A percentile compares a stretch with the other conserved stretches of the same genome.
These are phyloP conservation scores for Xestia sexstrigata DNA, from an alignment of 2,888 invertebrate genomes.

Conservation along the genomic window DNA sequence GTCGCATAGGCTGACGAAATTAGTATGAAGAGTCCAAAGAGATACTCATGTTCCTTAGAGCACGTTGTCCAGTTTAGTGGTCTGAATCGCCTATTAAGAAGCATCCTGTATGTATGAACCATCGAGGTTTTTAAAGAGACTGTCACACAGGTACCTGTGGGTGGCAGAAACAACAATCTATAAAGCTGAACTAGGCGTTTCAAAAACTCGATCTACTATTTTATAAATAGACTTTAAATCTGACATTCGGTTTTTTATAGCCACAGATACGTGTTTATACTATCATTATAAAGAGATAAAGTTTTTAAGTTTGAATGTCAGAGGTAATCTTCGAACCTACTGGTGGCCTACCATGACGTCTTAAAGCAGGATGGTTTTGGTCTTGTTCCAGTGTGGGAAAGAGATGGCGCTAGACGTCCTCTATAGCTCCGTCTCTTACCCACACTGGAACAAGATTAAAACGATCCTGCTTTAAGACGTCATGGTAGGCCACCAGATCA, in stretches of 20 bases:
- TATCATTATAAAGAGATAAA: not conserved
- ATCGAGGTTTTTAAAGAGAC: not conserved
- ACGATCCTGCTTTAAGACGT: too few relatives aligned
- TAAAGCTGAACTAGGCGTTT: not conserved
- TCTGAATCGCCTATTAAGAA: not conserved
- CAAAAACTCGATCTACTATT: not conserved
- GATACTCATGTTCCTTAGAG: not conserved
- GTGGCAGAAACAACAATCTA: not conserved
- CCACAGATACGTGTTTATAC: not conserved
- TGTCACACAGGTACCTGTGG: not conserved
- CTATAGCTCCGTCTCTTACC: too few relatives aligned
- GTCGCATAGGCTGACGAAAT: not conserved
- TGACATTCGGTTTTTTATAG: not conserved
- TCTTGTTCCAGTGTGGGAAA: too few relatives aligned
- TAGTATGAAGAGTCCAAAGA: not conserved
- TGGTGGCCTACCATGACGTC: too few relatives aligned
- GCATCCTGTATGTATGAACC: not conserved
- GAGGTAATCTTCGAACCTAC: not conserved
- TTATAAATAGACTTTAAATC: not conserved
- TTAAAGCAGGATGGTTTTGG: too few relatives aligned
- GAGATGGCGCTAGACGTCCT: too few relatives aligned
- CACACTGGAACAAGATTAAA: too few relatives aligned
- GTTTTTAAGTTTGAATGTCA: not conserved
- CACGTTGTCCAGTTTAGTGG: not conserved
- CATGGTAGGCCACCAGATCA: too few relatives aligned